These are phyloP conservation scores for Cheilosia impressa DNA, from an alignment of 2,888 invertebrate species.

Conservation along the genomic window DNA sequence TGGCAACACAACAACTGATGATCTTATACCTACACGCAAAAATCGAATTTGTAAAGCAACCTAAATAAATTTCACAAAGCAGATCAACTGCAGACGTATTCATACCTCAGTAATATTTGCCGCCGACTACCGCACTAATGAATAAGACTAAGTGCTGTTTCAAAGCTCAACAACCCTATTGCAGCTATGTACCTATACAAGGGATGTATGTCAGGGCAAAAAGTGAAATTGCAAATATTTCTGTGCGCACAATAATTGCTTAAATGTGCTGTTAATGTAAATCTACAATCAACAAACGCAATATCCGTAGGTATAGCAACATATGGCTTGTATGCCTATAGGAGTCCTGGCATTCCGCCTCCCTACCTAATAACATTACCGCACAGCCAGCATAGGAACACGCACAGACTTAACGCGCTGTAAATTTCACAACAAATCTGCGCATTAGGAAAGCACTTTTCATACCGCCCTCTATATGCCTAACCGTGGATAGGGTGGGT, in stretches of 20 bases:
- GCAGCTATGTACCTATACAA: not conserved
- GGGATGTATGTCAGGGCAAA: not conserved
- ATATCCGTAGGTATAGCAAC: slow-evolving; percentile 36
- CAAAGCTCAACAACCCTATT: not conserved
- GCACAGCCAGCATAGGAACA: slow-evolving; percentile 34
- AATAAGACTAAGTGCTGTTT: slow-evolving; percentile 11
- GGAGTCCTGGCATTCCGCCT: not conserved
- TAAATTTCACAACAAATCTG: slow-evolving; percentile 67
- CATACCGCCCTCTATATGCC: not conserved
- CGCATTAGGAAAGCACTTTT: slow-evolving; percentile 61
- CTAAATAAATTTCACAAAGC: too few relatives aligned
- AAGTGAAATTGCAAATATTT: slow-evolving; percentile 34
- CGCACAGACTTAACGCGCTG: slow-evolving; percentile 58
- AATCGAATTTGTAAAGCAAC: too few relatives aligned
- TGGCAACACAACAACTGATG: too few relatives aligned
- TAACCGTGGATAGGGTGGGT: not conserved
- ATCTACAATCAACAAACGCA: slow-evolving; percentile 60
- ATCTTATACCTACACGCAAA: too few relatives aligned
- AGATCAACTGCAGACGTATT: not conserved
- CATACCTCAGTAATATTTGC: slow-evolving; percentile 1
- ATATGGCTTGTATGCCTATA: slow-evolving; percentile 16
- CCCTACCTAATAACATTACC: not conserved
- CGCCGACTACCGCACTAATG: slow-evolving; percentile 12
- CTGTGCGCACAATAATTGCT: slow-evolving; percentile 55
- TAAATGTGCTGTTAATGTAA: slow-evolving; percentile 61